Evolutionary conservation across 2,797 vertebrate genomes (phyloP), one percentile per base, ranked within the genome.

Genomic region (Manis pentadactyla): DNA sequence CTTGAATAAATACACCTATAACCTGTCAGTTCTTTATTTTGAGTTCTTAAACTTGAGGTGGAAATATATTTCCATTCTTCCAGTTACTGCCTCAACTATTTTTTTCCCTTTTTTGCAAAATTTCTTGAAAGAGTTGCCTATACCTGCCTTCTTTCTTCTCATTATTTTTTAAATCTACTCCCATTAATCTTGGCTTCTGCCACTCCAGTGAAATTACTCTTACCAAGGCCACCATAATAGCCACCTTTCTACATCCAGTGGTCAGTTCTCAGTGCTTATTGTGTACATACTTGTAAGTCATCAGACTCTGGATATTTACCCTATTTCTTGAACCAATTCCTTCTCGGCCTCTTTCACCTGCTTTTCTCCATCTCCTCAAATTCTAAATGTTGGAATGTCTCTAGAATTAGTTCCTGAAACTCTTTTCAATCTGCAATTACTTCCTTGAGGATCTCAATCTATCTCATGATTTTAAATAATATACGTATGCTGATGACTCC

Each of bases 171-270:
- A 61, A 34, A 18, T 21, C 18, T 12, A 49, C 51, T 46, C n/a
- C 46, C 31, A 27, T 49, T 34, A 69, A 37, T 31, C 14, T 59
- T 81, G 39, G 46, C 34, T 37, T 57, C 74, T 51, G n/a, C 29
- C 4, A 27, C 14, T 71, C 2, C 34, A 19, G 1, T 63, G 63
- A 53, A 46, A 18, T 64, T 66, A 15, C 5, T 73, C 18, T 87
- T 34, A 25, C 19, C 42, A 49, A 42, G 27, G 51, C 23, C 31
- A 11, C 57, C 14, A 1, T 37, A n/a, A 46, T 37, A n/a, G 49
- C 4, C 46, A 15, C 8, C 0, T 14, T 19, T 37, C 7, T 31
- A 6, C 2, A 21, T 27, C 53, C 55, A 25, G 0, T 0, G 23
- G 63, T 6, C 55, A 57, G 46, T 29, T 73, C 27, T 34, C 51